Evolutionary conservation across 2,888 invertebrate genomes (phyloP).

Genomic region (Diplazon laetatorius): DNA sequence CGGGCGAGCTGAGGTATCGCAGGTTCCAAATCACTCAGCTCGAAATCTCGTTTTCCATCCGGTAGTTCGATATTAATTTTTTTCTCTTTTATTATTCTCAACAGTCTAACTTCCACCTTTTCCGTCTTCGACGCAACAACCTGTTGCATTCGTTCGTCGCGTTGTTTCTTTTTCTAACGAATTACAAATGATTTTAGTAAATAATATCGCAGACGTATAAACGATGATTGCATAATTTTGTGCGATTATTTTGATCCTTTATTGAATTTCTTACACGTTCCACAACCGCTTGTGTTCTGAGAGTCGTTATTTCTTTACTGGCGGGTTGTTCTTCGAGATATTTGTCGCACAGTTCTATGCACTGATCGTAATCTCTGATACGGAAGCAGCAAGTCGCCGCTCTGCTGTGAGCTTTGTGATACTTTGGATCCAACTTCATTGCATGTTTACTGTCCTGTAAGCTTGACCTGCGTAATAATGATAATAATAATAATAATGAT

Average conservation of each 20-base stretch:
- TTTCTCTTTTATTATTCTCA: slow-evolving; percentile 82
- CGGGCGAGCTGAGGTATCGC: slow-evolving; percentile 87
- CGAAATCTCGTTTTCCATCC: slow-evolving; percentile 81
- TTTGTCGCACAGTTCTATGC: slow-evolving; percentile 88
- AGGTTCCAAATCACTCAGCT: slow-evolving; percentile 85
- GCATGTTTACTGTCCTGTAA: slow-evolving; percentile 92
- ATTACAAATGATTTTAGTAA: slow-evolving; percentile 41
- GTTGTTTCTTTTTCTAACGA: slow-evolving; percentile 83
- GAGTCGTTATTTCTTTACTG: slow-evolving; percentile 82
- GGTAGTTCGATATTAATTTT: slow-evolving; percentile 82
- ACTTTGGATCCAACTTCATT: slow-evolving; percentile 88
- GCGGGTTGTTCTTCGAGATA: slow-evolving; percentile 84
- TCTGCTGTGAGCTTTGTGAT: slow-evolving; percentile 90
- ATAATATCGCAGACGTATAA: neutral
- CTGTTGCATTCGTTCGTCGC: slow-evolving; percentile 85
- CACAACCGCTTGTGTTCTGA: slow-evolving; percentile 84
- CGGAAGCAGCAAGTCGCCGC: slow-evolving; percentile 90
- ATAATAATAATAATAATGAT: neutral
- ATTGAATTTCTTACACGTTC: slow-evolving; percentile 80
- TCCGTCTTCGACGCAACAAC: slow-evolving; percentile 81
- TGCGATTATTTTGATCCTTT: neutral
- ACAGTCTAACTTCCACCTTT: slow-evolving; percentile 81
- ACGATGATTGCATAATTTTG: slow-evolving; percentile 3
- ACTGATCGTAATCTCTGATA: slow-evolving; percentile 87
- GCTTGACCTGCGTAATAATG: slow-evolving; percentile 84